Evolutionary conservation across 2,888 invertebrate genomes (phyloP), one percentile per base, ranked within the genome.

Genomic region (Nebria salina): DNA sequence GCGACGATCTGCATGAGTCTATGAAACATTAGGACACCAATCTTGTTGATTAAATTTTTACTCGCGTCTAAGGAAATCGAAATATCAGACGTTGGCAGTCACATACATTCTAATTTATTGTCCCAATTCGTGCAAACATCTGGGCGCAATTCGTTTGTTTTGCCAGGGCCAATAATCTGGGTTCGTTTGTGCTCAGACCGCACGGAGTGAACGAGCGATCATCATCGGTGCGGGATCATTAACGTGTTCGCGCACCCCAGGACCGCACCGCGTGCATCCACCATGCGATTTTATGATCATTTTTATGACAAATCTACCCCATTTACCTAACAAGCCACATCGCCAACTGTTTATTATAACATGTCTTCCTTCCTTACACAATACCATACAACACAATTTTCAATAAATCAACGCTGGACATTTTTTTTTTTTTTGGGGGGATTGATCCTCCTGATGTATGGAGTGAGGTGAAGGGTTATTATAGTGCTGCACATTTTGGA

Each of bases 251-350:
- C 70, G 25, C 70, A 20, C 34, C 26, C 54, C 54, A 54, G 54
- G 54, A 54, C 8, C 54, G 5, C 34, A 34, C 25, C 26, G 15
- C 15, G 70, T 25, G 70, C 70, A 70, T 20, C 26, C n/a, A 70
- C n/a, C 66, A 81, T 76, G 73, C 76, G 76, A 76, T 81, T 81
- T 81, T 81, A 81, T 65, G 81, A 81, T 76, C 76, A 81, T 81
- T 81, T 81, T 81, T 81, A 81, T 73, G 81, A 81, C 73, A 73
- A 81, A 81, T 81, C 81, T 76, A 81, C 65, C 73, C 81, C 76
- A 81, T 81, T 81, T 81, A 76, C 72, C 76, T 81, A 81, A 81
- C 81, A 81, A 81, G 76, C 66, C 41, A 66, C 68, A 76, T 25
- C 79, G 68, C 54, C 54, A 54, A 8, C 54, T 2, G 11, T 11